These are phyloP conservation scores for Myotis davidii DNA, from an alignment of 2,113 vertebrate species.

Conservation along the genomic window DNA sequence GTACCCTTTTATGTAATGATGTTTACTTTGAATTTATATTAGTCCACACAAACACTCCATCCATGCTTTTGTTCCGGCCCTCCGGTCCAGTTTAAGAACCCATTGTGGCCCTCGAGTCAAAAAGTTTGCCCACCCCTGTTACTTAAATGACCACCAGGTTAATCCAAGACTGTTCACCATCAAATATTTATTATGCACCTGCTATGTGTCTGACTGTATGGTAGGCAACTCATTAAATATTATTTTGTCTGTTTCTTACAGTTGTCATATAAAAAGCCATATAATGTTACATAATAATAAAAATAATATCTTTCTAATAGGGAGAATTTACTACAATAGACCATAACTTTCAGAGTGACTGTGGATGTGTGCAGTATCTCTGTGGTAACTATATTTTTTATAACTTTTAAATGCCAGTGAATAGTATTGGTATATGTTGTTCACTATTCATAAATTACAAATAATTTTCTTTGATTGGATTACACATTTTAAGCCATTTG, in stretches of 20 bases:
- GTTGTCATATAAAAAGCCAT: neutral
- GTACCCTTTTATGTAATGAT: too few relatives aligned
- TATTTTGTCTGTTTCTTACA: neutral
- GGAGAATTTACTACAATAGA: slow-evolving; percentile 92
- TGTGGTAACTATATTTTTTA: slow-evolving; percentile 88
- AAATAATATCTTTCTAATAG: slow-evolving; percentile 83
- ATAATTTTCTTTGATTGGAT: neutral
- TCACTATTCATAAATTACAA: neutral
- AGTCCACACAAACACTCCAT: too few relatives aligned
- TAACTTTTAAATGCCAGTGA: slow-evolving; percentile 43
- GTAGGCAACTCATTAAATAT: neutral
- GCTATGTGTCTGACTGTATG: neutral
- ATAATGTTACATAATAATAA: neutral
- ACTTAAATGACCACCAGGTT: neutral
- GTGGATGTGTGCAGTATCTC: slow-evolving; percentile 90
- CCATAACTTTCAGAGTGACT: slow-evolving; percentile 86
- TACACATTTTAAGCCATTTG: neutral
- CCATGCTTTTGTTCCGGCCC: too few relatives aligned
- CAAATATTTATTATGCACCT: neutral
- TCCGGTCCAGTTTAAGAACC: too few relatives aligned
- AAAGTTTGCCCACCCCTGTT: too few relatives aligned
- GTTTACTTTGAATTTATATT: too few relatives aligned
- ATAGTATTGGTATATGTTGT: neutral
- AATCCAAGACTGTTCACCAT: neutral
- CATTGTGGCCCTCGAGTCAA: too few relatives aligned